Percentiles rank a stretch among this genome's conserved stretches.
These are phyloP conservation scores for Bradypodion pumilum DNA, from an alignment of 2,797 vertebrate species.

Conservation along the genomic window DNA sequence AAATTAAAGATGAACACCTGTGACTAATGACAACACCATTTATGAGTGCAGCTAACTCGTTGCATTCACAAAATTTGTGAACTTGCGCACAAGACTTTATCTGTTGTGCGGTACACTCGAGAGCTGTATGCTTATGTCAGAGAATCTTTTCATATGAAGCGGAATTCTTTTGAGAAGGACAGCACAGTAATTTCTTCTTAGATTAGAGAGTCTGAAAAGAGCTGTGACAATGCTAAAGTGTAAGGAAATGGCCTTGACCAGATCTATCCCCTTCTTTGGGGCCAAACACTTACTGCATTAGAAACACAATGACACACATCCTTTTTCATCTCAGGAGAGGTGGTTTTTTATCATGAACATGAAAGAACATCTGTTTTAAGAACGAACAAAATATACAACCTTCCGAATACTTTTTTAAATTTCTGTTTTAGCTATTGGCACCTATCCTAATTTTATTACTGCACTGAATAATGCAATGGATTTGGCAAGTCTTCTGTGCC, in stretches of 20 bases:
- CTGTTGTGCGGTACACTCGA: neutral
- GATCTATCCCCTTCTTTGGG: neutral
- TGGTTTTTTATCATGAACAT: constrained; percentile 19
- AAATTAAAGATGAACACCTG: no score
- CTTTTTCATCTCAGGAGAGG: constrained; percentile 21
- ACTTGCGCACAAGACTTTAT: neutral
- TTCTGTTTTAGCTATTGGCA: constrained; percentile 13
- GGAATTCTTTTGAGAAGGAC: constrained; percentile 7
- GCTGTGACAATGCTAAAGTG: neutral
- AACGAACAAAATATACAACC: constrained; percentile 7
- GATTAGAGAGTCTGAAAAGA: neutral
- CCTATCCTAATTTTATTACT: constrained; percentile 39
- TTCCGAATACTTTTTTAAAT: constrained; percentile 36
- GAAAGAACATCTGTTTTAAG: constrained; percentile 13
- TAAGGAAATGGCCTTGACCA: neutral
- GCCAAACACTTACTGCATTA: constrained; percentile 7
- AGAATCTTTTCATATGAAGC: neutral
- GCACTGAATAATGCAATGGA: constrained; percentile 41
- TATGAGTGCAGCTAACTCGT: no score
- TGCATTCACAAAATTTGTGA: neutral
- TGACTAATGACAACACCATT: no score
- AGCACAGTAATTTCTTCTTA: constrained; percentile 9
- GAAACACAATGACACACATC: neutral
- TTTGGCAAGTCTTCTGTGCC: constrained; percentile 53
- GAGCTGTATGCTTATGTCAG: neutral